Conservation (phyloP, 1,140 invertebrate genomes). For the Phymastichus coffea region DNA sequence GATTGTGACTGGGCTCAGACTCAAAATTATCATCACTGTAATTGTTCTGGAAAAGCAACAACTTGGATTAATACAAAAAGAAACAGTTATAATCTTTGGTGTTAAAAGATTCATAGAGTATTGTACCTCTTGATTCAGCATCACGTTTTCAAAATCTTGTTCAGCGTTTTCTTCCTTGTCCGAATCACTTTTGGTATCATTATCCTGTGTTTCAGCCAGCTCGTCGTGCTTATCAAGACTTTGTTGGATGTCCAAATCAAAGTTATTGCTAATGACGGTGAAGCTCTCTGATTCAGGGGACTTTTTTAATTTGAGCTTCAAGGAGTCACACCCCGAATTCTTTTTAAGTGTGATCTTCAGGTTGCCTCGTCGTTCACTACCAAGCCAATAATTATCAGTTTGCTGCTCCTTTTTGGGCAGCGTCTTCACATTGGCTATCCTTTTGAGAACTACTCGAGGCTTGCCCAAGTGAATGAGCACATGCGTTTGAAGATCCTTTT, state of each 20-base stretch:
- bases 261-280: slow-evolving; percentile 48
- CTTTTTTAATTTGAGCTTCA: slow-evolving; percentile 50
- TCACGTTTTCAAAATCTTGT: slow-evolving; percentile 48
- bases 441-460: slow-evolving; percentile 47
- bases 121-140: slow-evolving; percentile 48
- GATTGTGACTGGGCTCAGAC: slow-evolving; percentile 39
- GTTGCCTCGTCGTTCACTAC: slow-evolving; percentile 40
- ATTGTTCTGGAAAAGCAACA: slow-evolving; percentile 37
- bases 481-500: slow-evolving; percentile 47
- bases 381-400: slow-evolving; percentile 44
- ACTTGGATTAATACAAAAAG: slow-evolving; percentile 4
- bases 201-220: slow-evolving; percentile 46
- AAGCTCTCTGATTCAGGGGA: slow-evolving; percentile 48
- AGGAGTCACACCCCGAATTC: slow-evolving; percentile 34
- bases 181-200: slow-evolving; percentile 44
- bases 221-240: slow-evolving; percentile 23
- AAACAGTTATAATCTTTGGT: not conserved
- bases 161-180: slow-evolving; percentile 41
- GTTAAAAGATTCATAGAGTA: slow-evolving; percentile 8
- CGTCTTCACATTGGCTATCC: slow-evolving; percentile 41
- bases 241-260: slow-evolving; percentile 35
- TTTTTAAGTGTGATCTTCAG: slow-evolving; percentile 51
- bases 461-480: slow-evolving; percentile 45
- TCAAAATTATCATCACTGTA: slow-evolving; percentile 46
- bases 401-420: slow-evolving; percentile 35